These are phyloP conservation scores for Halcyon smyrnensis DNA, from an alignment of 2,797 vertebrate genomes.

Conservation along the genomic window DNA sequence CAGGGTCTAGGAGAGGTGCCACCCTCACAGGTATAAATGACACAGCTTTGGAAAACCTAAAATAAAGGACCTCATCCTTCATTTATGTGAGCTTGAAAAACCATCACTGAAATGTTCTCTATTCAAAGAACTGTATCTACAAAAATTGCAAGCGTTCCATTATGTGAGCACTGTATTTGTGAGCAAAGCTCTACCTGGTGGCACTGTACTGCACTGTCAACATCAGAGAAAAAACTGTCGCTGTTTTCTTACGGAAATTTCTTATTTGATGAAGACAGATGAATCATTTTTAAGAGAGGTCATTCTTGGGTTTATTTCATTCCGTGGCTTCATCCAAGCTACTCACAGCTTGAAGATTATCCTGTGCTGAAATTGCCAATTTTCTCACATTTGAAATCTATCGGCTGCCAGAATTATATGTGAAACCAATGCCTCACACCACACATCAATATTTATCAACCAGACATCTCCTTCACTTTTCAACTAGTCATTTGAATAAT, in stretches of 20 bases:
- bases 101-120: neutral
- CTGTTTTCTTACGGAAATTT: neutral
- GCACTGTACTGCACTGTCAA: neutral
- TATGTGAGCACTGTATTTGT: neutral
- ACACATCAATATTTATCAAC: neutral
- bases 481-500: neutral
- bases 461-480: neutral
- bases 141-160: neutral
- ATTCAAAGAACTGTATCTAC: neutral
- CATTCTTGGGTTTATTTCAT: neutral
- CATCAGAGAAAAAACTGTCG: neutral
- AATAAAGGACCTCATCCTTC: neutral
- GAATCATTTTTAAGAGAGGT: neutral
- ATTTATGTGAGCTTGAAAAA: neutral
- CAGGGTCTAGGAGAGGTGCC: neutral
- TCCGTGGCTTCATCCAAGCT: neutral
- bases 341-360: neutral
- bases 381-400: neutral
- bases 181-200: neutral
- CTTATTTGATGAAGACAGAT: neutral
- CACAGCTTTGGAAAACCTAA: neutral
- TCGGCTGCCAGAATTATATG: neutral
- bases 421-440: neutral
- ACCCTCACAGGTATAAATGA: neutral
- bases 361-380: neutral